phyloP scores from a whole-genome alignment of 2,113 vertebrate species.

The Tichodroma muraria region DNA sequence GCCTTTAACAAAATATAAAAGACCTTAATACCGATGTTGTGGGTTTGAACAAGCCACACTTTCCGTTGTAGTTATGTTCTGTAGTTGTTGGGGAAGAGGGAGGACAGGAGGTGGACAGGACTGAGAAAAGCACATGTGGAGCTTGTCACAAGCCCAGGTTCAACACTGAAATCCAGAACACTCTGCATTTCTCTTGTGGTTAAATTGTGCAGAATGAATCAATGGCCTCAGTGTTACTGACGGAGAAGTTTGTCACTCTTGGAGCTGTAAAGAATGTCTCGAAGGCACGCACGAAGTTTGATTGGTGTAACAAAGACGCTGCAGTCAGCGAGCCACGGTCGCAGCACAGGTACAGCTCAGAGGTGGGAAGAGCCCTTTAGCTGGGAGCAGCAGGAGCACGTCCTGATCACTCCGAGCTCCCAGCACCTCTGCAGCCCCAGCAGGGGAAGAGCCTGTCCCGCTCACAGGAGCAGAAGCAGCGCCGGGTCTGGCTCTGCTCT shows the following conservation, averaged over 20 bases:
- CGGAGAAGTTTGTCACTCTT: neutral
- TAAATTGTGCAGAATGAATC: neutral
- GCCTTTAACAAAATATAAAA: neutral
- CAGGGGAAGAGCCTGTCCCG: rapidly evolving
- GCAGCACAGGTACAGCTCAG: rapidly evolving
- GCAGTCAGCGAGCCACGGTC: rapidly evolving
- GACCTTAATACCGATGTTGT: neutral
- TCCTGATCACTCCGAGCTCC: neutral
- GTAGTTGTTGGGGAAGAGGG: neutral
- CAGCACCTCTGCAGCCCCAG: neutral
- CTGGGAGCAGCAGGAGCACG: rapidly evolving
- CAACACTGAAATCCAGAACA: neutral
- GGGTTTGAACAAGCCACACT: neutral
- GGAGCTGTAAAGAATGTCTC: neutral
- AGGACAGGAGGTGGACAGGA: neutral
- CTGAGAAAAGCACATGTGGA: neutral
- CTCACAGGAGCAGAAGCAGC: neutral
- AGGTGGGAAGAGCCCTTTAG: neutral
- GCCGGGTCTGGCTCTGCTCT: neutral
- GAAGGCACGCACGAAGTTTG: neutral
- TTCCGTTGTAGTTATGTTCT: neutral
- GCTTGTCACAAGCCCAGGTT: neutral
- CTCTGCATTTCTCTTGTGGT: neutral
- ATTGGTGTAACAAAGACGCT: neutral
- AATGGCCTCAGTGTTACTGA: neutral